Percentiles rank a stretch among this genome's conserved stretches.
Conservation (phyloP, 2,888 invertebrate genomes). For the Magallana nippona region DNA sequence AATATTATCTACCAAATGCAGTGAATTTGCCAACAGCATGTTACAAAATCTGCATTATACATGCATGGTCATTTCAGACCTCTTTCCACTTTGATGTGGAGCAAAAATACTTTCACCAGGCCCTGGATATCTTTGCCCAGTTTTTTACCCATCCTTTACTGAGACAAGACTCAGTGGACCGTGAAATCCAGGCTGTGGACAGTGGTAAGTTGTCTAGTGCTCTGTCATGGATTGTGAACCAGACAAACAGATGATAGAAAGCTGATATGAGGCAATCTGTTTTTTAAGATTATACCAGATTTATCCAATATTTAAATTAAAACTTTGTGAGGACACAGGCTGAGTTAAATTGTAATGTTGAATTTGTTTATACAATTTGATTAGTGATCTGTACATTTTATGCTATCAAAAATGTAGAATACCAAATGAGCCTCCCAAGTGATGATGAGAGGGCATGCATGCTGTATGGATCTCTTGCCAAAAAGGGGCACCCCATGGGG, state of each 20-base stretch:
- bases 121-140: constrained; percentile 92
- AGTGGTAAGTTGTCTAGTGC: constrained; percentile 84
- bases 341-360: too few relatives aligned
- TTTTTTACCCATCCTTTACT: constrained; percentile 93
- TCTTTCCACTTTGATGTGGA: constrained; percentile 94
- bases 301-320: background rate
- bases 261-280: background rate
- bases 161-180: constrained; percentile 90
- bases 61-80: constrained; percentile 81
- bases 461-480: constrained; percentile 86
- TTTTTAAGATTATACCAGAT: background rate
- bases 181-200: constrained; percentile 93
- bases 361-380: background rate
- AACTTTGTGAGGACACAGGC: too few relatives aligned
- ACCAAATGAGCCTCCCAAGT: constrained; percentile 88
- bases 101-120: constrained; percentile 87
- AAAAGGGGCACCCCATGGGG: constrained; percentile 84
- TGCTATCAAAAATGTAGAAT: constrained; percentile 83
- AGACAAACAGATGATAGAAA: background rate
- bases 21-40: too few relatives aligned
- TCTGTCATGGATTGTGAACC: background rate
- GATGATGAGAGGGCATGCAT: constrained; percentile 89
- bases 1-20: too few relatives aligned
- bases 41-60: constrained; percentile 34
- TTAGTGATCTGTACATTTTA: background rate